Evolutionary conservation across 2,888 invertebrate genomes (phyloP).

Genomic region (Agriopis marginaria): DNA sequence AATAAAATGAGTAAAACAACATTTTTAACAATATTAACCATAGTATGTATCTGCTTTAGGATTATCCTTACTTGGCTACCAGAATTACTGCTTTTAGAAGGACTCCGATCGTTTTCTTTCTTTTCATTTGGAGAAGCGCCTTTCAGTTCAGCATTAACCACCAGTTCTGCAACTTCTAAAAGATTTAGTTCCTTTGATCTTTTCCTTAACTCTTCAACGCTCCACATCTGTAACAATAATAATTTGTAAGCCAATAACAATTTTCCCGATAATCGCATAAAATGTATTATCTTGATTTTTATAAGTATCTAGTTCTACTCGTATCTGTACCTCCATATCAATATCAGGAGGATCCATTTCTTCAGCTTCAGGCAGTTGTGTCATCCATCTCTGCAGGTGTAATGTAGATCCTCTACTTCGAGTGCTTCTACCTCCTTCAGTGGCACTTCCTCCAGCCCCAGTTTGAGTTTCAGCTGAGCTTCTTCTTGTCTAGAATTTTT

Average conservation of each 20-base stretch:
- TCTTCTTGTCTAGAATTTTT: conserved; percentile 69
- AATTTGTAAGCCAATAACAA: background rate
- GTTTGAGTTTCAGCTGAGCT: conserved; percentile 82
- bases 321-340: conserved; percentile 80
- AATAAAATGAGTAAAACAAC: too few relatives aligned
- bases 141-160: conserved; percentile 67
- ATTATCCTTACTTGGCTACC: conserved; percentile 89
- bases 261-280: background rate
- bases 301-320: background rate
- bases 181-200: conserved; percentile 90
- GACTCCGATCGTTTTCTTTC: conserved; percentile 88
- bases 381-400: conserved; percentile 93
- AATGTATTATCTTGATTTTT: background rate
- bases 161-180: conserved; percentile 78
- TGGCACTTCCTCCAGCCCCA: conserved; percentile 72
- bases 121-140: conserved; percentile 70
- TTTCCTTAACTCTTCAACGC: conserved; percentile 90
- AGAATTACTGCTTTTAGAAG: conserved; percentile 91
- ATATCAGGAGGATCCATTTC: conserved; percentile 83
- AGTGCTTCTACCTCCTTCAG: conserved; percentile 75
- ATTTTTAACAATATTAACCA: too few relatives aligned
- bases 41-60: too few relatives aligned
- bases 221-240: conserved; percentile 85
- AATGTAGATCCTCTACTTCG: conserved; percentile 90
- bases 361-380: conserved; percentile 89